Evolutionary conservation across 2,113 vertebrate species (phyloP).

Genomic region (Scomber japonicus): DNA sequence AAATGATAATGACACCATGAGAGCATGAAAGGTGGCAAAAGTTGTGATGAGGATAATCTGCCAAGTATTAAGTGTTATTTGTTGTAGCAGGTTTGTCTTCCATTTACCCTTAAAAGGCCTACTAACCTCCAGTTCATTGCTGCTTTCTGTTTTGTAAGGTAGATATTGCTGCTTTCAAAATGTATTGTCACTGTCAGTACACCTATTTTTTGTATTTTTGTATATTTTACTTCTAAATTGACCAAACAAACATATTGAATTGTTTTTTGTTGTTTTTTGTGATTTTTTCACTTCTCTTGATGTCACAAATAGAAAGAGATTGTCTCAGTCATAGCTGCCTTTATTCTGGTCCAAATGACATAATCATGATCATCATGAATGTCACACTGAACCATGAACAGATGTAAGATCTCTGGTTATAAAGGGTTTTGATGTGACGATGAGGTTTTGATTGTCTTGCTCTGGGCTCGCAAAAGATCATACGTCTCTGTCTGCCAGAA

Average conservation of each 20-base stretch:
- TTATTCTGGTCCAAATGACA: background rate
- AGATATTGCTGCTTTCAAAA: too few relatives aligned
- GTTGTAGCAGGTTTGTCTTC: too few relatives aligned
- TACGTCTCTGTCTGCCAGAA: background rate
- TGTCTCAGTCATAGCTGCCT: background rate
- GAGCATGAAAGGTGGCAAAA: too few relatives aligned
- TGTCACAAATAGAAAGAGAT: background rate
- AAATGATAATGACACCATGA: background rate
- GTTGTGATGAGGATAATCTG: too few relatives aligned
- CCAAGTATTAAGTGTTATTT: too few relatives aligned
- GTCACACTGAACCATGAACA: slow-evolving; percentile 3
- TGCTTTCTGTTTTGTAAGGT: too few relatives aligned
- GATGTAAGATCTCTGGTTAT: background rate
- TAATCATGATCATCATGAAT: background rate
- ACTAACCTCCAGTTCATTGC: too few relatives aligned
- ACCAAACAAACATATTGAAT: background rate
- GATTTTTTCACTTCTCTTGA: background rate
- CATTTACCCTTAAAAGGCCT: too few relatives aligned
- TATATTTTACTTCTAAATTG: background rate
- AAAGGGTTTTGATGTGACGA: slow-evolving; percentile 5
- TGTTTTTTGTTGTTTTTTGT: background rate
- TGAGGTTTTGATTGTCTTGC: slow-evolving; percentile 1
- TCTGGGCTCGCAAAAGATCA: slow-evolving; percentile 29
- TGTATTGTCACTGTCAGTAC: too few relatives aligned
- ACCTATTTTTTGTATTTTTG: too few relatives aligned